phyloP scores from a whole-genome alignment of 2,113 vertebrate genomes.

The Gymnorhina tibicen region DNA sequence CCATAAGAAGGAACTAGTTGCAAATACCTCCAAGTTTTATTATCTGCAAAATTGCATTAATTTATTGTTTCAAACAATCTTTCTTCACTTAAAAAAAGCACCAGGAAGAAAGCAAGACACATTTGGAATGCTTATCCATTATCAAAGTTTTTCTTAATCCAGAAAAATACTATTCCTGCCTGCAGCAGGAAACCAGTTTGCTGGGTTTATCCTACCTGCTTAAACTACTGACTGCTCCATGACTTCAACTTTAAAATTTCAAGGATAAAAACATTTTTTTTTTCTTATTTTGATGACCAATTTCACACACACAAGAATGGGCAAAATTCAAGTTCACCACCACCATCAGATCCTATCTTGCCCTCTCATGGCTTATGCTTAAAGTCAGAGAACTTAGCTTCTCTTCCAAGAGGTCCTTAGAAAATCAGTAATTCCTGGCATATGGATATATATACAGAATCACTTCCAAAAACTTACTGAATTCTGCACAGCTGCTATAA shows the following conservation, averaged over 20 bases:
- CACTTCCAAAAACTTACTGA: not conserved
- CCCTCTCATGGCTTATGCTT: not conserved
- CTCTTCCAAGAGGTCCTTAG: not conserved
- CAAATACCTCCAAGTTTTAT: not conserved
- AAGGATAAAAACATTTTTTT: not conserved
- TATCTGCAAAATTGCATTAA: not conserved
- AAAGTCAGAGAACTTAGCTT: not conserved
- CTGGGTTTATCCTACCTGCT: not conserved
- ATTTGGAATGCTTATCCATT: not conserved
- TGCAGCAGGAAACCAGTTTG: not conserved
- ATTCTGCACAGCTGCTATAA: not conserved
- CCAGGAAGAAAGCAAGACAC: not conserved
- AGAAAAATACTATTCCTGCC: not conserved
- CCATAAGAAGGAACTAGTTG: not conserved
- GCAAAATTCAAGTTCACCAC: not conserved
- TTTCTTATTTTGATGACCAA: not conserved
- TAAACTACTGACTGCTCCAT: not conserved
- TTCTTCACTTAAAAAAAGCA: not conserved
- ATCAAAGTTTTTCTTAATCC: not conserved
- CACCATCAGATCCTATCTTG: not conserved
- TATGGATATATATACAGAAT: not conserved
- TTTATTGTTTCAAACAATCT: not conserved
- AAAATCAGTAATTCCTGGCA: not conserved
- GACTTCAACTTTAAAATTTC: not conserved
- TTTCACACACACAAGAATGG: not conserved